Conservation (phyloP, 2,113 vertebrate species). For the Megaceryle torquata region DNA sequence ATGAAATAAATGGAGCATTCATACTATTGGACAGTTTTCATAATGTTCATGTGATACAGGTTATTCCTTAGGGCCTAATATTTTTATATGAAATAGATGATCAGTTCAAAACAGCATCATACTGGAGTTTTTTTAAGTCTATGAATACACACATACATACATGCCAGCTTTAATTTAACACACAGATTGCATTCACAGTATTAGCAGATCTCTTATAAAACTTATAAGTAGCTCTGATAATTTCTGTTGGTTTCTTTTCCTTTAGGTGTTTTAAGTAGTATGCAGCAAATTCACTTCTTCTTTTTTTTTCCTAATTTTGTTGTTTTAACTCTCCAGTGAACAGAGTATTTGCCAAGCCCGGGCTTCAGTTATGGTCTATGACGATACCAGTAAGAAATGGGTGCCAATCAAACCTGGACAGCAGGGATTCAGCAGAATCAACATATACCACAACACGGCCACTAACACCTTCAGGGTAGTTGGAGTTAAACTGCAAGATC, state of each 20-base stretch:
- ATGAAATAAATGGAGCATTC: constrained; percentile 35
- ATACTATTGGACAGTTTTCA: not conserved
- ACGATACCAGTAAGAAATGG: constrained; percentile 99
- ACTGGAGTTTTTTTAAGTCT: not conserved
- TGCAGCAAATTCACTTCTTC: not conserved
- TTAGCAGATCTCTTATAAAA: not conserved
- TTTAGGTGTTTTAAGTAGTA: not conserved
- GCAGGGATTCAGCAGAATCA: constrained; percentile 99
- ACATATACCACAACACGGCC: constrained; percentile 98
- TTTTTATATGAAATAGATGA: constrained; percentile 14
- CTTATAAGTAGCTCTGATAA: not conserved
- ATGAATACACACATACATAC: not conserved
- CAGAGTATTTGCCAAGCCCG: constrained; percentile 99
- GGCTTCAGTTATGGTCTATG: constrained; percentile 99
- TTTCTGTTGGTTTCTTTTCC: not conserved
- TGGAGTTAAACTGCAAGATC: constrained; percentile 98
- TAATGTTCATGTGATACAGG: not conserved
- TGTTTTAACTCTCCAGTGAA: constrained; percentile 79
- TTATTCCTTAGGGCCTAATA: not conserved
- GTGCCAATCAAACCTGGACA: constrained; percentile 97
- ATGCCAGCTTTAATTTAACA: constrained; percentile 18
- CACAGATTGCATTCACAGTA: not conserved
- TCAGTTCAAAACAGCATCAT: not conserved
- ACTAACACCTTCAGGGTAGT: constrained; percentile 97
- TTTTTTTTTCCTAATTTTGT: not conserved